Conservation (phyloP, 2,113 vertebrate species). For the Ceratotherium simum region DNA sequence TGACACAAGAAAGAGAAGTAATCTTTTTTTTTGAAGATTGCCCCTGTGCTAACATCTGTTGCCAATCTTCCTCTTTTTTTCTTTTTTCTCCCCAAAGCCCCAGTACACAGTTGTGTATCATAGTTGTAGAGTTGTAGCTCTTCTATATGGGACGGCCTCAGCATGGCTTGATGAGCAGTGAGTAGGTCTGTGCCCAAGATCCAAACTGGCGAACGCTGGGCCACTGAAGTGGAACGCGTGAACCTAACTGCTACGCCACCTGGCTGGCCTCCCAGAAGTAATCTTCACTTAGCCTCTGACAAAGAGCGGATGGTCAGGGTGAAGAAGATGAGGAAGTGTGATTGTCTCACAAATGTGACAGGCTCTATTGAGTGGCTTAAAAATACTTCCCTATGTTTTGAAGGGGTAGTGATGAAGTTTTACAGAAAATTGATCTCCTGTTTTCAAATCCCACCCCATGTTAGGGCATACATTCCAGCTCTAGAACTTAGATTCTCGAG, state of each 20-base stretch:
- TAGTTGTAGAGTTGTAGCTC: too few relatives aligned
- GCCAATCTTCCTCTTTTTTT: too few relatives aligned
- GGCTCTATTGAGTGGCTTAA: not conserved
- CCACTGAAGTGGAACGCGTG: too few relatives aligned
- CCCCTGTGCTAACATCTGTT: too few relatives aligned
- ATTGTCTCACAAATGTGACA: not conserved
- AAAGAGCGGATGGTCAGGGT: not conserved
- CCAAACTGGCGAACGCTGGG: too few relatives aligned
- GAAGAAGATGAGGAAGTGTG: not conserved
- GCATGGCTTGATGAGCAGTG: too few relatives aligned
- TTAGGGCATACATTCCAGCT: not conserved
- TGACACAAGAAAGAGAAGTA: not conserved
- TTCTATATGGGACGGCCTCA: too few relatives aligned
- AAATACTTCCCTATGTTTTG: not conserved
- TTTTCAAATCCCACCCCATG: not conserved
- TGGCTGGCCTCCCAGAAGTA: not conserved
- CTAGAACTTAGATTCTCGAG: not conserved
- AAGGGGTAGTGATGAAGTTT: not conserved
- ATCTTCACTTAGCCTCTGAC: not conserved
- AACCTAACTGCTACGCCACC: too few relatives aligned
- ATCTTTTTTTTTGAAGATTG: too few relatives aligned
- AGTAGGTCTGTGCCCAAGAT: too few relatives aligned
- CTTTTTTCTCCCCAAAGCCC: too few relatives aligned
- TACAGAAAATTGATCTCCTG: not conserved
- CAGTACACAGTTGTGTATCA: too few relatives aligned